Evolutionary conservation across 1,140 invertebrate species (phyloP), one percentile per base, ranked within the genome.

Genomic region (Papilio polyxenes): DNA sequence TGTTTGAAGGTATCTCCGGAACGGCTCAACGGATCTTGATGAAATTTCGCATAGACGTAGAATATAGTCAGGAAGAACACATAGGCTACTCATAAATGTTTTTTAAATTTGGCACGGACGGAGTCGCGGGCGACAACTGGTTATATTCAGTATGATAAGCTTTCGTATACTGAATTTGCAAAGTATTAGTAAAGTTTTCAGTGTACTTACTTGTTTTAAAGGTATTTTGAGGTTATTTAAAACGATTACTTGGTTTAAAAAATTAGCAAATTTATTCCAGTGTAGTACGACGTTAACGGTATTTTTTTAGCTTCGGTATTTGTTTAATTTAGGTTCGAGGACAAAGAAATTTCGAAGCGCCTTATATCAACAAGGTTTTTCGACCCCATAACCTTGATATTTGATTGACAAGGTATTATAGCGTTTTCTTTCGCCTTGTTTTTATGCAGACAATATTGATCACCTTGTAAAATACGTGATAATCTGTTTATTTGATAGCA

Each of bases 391-490:
- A 77, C 75, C 75, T 76, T 76, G 75, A 20, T 76, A 49, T 76
- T 76, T 76, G 48, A 51, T n/a, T 49, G 75, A 76, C 75, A 76
- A 49, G 75, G 75, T 48, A 15, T 53, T 76, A 17, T 31, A 65
- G 62, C 20, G 23, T 65, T 37, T 65, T 65, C 62, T 65, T 65
- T 65, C 23, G 23, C 9, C 62, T 65, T 65, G 10, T 3, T 6
- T 72, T 72, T 72, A 40, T 62, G 37, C 3, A 72, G 65, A 37
- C 17, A 37, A 37, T 15, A 15, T 11, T 72, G 37, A 65, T 72
- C 65, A 7, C 31, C 31, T 72, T 17, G 3, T 37, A 10, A 72
- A 72, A 11, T 56, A 56, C 17, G 15, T 17, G 17, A 17, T 56
- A 44, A 44, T 44, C 40, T 44, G 40, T 44, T 44, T 31, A 31